Percentiles rank a stretch among this genome's conserved stretches.
Conservation (phyloP, 2,888 invertebrate species). For the Chrysolina haemoptera region DNA sequence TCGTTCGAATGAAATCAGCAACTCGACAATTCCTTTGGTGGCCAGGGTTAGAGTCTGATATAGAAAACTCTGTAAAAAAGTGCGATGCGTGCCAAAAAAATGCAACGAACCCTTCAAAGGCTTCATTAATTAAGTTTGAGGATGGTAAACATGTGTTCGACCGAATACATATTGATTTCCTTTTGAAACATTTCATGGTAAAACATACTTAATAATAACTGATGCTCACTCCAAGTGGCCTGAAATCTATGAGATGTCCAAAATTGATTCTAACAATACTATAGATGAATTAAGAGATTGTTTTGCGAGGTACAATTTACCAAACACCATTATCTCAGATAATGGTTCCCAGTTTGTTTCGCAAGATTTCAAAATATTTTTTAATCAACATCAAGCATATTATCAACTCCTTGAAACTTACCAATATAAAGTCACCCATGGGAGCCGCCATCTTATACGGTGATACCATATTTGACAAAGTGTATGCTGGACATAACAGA, state of each 20-base stretch:
- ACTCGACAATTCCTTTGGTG: constrained; percentile 51
- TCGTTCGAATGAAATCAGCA: constrained; percentile 56
- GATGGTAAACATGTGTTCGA: constrained; percentile 60
- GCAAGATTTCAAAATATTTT: constrained; percentile 52
- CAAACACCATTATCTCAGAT: constrained; percentile 52
- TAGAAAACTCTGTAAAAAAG: constrained; percentile 52
- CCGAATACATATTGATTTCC: constrained; percentile 68
- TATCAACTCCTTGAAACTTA: constrained; percentile 34
- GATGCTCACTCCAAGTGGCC: constrained; percentile 68
- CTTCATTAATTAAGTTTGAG: constrained; percentile 48
- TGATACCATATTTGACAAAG: constrained; percentile 73
- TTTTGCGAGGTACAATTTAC: constrained; percentile 55
- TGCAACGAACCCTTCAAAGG: constrained; percentile 57
- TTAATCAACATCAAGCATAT: constrained; percentile 4
- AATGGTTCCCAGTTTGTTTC: constrained; percentile 54
- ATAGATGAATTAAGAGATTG: constrained; percentile 47
- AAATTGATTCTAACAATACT: constrained; percentile 26
- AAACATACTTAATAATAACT: constrained; percentile 57
- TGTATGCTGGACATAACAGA: constrained; percentile 80
- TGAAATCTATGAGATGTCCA: constrained; percentile 59
- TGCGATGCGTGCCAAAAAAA: constrained; percentile 55
- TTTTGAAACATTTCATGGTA: constrained; percentile 56
- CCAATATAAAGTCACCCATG: constrained; percentile 66
- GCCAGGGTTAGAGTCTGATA: constrained; percentile 56
- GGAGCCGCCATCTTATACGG: constrained; percentile 78